Percentiles rank a stretch among this genome's conserved stretches.
phyloP scores from a whole-genome alignment of 2,888 invertebrate genomes.

The Polia nebulosa region DNA sequence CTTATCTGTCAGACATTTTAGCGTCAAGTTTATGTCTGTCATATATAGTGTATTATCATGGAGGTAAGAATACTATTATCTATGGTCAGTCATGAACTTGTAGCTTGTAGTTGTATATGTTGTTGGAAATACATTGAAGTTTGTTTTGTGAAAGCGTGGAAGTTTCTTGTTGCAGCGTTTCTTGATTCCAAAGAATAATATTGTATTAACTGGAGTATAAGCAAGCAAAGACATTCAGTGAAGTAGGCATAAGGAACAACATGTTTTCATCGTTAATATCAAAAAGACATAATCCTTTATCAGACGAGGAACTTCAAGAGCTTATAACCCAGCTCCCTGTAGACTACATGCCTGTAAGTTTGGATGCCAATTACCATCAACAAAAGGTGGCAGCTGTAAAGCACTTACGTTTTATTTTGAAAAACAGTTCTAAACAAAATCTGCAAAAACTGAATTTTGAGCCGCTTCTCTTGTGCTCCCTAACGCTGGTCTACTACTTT shows the following conservation, averaged over 20 bases:
- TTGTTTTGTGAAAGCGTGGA: background rate
- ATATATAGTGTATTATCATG: no score
- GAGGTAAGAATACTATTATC: no score
- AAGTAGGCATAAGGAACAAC: background rate
- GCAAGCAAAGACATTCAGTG: background rate
- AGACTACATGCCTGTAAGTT: conserved; percentile 74
- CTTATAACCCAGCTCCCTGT: conserved; percentile 70
- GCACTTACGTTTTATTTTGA: conserved; percentile 71
- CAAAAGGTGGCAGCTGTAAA: conserved; percentile 73
- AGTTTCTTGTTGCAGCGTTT: background rate
- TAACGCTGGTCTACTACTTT: conserved; percentile 79
- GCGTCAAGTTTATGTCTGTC: conserved; percentile 1
- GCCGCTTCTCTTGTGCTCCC: conserved; percentile 75
- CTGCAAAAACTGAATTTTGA: conserved; percentile 74
- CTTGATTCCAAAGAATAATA: background rate
- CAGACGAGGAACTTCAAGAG: conserved; percentile 64
- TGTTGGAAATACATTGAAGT: background rate
- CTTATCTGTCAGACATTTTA: background rate
- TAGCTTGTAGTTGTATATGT: no score
- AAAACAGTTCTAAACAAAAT: conserved; percentile 56
- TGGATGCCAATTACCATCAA: conserved; percentile 68
- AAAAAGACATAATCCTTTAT: conserved; percentile 20
- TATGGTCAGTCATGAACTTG: background rate
- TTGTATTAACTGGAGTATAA: background rate
- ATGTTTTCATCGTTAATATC: conserved; percentile 37